phyloP scores from a whole-genome alignment of 1,140 invertebrate species.

The Zophobas morio region DNA sequence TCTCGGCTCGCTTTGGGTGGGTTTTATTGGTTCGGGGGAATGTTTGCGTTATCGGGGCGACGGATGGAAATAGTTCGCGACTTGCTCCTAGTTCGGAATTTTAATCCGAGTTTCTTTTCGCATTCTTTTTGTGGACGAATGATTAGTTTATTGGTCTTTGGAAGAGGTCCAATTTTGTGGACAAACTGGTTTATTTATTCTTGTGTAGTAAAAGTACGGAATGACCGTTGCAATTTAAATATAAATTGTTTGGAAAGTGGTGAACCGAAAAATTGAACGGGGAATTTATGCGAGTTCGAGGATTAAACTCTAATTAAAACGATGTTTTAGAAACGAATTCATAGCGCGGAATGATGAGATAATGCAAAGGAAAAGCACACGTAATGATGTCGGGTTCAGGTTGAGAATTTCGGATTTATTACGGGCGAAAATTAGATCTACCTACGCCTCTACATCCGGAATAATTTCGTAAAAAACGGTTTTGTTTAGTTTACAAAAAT shows the following conservation, averaged over 20 bases:
- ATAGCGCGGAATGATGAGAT: background rate
- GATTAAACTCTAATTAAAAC: too few relatives aligned
- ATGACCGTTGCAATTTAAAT: background rate
- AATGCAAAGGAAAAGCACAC: too few relatives aligned
- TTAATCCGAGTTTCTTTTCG: background rate
- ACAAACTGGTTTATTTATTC: background rate
- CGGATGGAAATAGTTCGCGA: background rate
- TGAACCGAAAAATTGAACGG: background rate
- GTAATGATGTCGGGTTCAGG: too few relatives aligned
- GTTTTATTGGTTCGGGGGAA: background rate
- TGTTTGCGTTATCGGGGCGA: background rate
- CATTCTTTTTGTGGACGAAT: slow-evolving; percentile 8
- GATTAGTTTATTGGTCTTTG: slow-evolving; percentile 27
- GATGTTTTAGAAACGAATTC: too few relatives aligned
- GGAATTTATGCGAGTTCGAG: background rate
- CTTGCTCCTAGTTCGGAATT: too few relatives aligned
- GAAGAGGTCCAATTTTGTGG: slow-evolving; percentile 4
- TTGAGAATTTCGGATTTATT: too few relatives aligned
- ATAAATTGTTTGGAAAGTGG: background rate
- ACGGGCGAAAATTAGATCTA: too few relatives aligned
- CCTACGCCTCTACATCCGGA: too few relatives aligned
- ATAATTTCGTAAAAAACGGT: too few relatives aligned
- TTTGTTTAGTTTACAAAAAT: too few relatives aligned
- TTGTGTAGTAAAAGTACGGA: background rate
- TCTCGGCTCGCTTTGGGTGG: background rate